Evolutionary conservation across 35 echinoderm and acorn worm species (phyloP).

Genomic region (Eucidaris tribuloides): DNA sequence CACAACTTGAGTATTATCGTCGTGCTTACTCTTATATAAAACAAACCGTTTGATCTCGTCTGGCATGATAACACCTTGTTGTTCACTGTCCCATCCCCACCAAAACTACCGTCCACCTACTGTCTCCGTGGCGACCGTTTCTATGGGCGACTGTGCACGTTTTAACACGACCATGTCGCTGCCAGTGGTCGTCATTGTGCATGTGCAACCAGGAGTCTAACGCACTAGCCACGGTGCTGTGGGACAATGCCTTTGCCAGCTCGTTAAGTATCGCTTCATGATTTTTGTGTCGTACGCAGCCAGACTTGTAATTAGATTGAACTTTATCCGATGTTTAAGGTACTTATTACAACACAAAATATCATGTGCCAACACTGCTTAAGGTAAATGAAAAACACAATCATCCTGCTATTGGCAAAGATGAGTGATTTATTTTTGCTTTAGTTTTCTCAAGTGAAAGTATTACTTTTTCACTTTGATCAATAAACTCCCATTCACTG

Average conservation of each 20-base stretch:
- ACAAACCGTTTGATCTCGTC: neutral
- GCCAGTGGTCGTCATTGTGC: slow-evolving; percentile 97
- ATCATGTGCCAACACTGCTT: too few species aligned
- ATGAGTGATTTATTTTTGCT: too few species aligned
- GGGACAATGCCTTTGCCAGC: slow-evolving; percentile 99
- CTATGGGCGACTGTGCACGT: neutral
- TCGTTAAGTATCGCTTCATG: slow-evolving; percentile 75
- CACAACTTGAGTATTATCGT: neutral
- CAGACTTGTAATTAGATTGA: too few species aligned
- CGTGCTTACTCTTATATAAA: neutral
- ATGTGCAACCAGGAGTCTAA: slow-evolving; percentile 98
- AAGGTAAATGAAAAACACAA: too few species aligned
- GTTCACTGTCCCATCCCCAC: neutral
- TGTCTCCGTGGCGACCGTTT: neutral
- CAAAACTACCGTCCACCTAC: neutral
- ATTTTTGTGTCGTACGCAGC: too few species aligned
- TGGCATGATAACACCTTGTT: neutral
- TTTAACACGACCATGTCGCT: slow-evolving; percentile 96
- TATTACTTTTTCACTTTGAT: too few species aligned
- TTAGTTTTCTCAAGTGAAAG: too few species aligned
- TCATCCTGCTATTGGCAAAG: too few species aligned
- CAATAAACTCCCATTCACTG: too few species aligned
- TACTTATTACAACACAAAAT: too few species aligned
- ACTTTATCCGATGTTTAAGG: too few species aligned
- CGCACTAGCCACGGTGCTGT: slow-evolving; percentile 92